Base-by-base conservation (phyloP, 1,140 invertebrate genomes). In the Drosophila arizonae region DNA sequence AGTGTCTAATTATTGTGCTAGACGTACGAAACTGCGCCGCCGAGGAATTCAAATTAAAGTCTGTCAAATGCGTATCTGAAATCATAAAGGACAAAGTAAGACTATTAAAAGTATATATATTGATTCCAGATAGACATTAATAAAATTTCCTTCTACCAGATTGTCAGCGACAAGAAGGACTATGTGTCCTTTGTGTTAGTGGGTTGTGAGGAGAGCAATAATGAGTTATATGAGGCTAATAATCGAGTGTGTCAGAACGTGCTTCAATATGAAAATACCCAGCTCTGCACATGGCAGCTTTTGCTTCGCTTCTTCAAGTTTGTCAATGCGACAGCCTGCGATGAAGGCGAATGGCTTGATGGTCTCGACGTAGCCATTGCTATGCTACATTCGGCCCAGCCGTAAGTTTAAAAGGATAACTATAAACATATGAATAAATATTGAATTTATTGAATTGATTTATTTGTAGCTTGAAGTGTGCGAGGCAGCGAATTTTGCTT, bases 101-200 rank as follows among this genome's bases (percentile, higher is more conserved):
- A 39, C 17, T 17, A 17, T 45, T 17, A 1, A 39, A n/a, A 2
- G 2, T 6, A 17, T 15, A 15, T 5, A 46, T 45, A 17, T 45
- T 1, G 0, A 8, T 6, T 24, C 3, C 21, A 24, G 21, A 24
- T 24, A 24, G 21, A 9, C 6, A 26, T 39, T 8, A 1, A 36
- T 24, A 13, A 1, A 46, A 21, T 55, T 65, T 45, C 17, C 6
- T 26, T 26, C 26, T 26, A 13, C 3, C 30, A 91, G 90, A 90
- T 91, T 41, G 88, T 90, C 11, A 51, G 78, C 28, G 77, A 58
- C 36, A 91, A 68, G 24, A 90, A 91, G 50, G 90, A 91, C 50
- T 61, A 68, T n/a, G 64, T 91, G 3, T 80, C 90, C 1, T 90
- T 91, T 71, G 81, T 91, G 1, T 64, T 91, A 8, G 78, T 91